Evolutionary conservation across 2,113 vertebrate species (phyloP).

Genomic region (Chamaea fasciata): DNA sequence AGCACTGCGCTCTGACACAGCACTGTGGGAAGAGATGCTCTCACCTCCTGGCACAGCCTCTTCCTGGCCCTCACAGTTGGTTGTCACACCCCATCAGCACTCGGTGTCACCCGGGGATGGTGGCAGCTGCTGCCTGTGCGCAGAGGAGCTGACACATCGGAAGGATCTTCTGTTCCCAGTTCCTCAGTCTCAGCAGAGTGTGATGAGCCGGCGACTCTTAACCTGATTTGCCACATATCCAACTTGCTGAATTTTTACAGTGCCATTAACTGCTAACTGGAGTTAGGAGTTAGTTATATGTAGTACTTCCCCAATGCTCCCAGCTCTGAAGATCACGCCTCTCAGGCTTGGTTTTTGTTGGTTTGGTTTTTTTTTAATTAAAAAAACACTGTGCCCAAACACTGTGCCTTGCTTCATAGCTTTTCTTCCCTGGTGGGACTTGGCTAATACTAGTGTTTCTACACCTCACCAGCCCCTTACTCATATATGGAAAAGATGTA

Average conservation of each 20-base stretch:
- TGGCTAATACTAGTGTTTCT: not conserved
- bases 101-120: not conserved
- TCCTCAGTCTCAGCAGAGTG: not conserved
- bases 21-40: not conserved
- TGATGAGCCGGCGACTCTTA: not conserved
- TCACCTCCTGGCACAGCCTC: not conserved
- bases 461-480: not conserved
- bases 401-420: not conserved
- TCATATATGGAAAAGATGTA: not conserved
- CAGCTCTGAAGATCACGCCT: not conserved
- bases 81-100: not conserved
- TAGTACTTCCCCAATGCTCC: not conserved
- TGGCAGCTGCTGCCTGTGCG: not conserved
- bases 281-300: not conserved
- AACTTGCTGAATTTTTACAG: not conserved
- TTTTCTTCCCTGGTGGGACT: not conserved
- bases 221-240: not conserved
- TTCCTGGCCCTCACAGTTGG: not conserved
- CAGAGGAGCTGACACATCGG: accelerated
- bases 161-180: not conserved
- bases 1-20: not conserved
- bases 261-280: not conserved
- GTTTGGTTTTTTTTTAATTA: not conserved
- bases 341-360: not conserved
- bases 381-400: not conserved